phyloP scores from a whole-genome alignment of 2,797 vertebrate genomes.

The Crocidura indochinensis region DNA sequence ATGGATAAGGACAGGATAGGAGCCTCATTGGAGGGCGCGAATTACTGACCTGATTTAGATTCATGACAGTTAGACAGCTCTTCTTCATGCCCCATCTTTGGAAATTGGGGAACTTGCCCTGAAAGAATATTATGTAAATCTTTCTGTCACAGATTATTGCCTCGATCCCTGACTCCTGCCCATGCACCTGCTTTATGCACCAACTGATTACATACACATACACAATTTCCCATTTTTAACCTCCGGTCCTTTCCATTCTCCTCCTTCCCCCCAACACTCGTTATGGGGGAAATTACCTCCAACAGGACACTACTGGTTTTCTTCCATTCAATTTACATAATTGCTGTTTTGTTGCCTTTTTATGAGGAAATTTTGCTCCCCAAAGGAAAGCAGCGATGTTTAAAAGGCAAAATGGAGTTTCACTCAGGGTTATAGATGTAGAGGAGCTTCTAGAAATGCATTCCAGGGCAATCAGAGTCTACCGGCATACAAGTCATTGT shows the following conservation, averaged over 20 bases:
- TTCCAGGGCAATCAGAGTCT: slow-evolving; percentile 13
- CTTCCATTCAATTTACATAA: slow-evolving; percentile 83
- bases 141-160: slow-evolving; percentile 86
- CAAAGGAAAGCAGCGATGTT: slow-evolving; percentile 53
- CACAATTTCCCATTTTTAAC: slow-evolving; percentile 81
- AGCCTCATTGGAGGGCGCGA: slow-evolving; percentile 73
- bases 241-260: slow-evolving; percentile 71
- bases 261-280: slow-evolving; percentile 70
- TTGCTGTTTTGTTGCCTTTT: slow-evolving; percentile 78
- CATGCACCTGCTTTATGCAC: slow-evolving; percentile 71
- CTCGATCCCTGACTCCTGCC: slow-evolving; percentile 79
- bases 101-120: slow-evolving; percentile 80
- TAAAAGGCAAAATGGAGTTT: slow-evolving; percentile 60
- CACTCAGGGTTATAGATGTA: slow-evolving; percentile 5
- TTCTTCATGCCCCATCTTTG: slow-evolving; percentile 79
- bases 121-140: slow-evolving; percentile 87
- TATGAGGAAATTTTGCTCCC: slow-evolving; percentile 75
- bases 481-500: neutral
- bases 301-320: slow-evolving; percentile 79
- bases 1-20: neutral
- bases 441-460: neutral
- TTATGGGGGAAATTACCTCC: slow-evolving; percentile 79
- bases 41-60: slow-evolving; percentile 84
- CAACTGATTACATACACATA: slow-evolving; percentile 77
- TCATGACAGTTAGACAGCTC: slow-evolving; percentile 72